Evolutionary conservation across 2,797 vertebrate species (phyloP), one percentile per base, ranked within the genome.

Genomic region (Ctenopoma multispine): DNA sequence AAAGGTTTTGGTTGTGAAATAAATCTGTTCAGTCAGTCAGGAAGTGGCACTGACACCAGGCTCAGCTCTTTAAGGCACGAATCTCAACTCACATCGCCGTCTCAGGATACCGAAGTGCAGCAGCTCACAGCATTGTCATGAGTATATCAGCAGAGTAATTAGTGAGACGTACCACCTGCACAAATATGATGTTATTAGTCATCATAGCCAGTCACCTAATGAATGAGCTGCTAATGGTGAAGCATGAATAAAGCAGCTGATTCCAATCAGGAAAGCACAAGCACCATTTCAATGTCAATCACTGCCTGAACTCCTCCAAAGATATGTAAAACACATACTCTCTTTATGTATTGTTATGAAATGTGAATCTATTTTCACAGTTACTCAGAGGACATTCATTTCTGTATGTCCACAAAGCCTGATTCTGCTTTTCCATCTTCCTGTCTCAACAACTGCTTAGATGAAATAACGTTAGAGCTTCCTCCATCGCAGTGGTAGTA

Each of bases 71-170:
- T 40, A 46, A 21, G 20, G 63, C n/a, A n/a, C n/a, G n/a, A n/a
- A n/a, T 38, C 36, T 38, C 29, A 31, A 7, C 9, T 10, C 36
- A 38, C 34, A 34, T 24, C 24, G 34, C 9, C 36, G 4, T 3
- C 12, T 38, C 36, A 10, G 12, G 2, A 38, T 13, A 38, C 9
- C 6, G 1, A 34, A 34, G 3, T 34, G 34, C 34, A 34, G 34
- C 34, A 34, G 34, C 9, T 38, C 36, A 38, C 9, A 38, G 36
- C 36, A 4, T 38, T 38, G 13, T 38, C 13, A 1, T 5, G 13
- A 58, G 41, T 53, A 23, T 48, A 13, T 38, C 36, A 41, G 60
- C 49, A 34, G 24, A 44, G 54, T 34, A 63, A 63, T 63, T 58
- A 74, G 60, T 50, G n/a, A 47, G 7, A 34, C 27, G 29, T 43